Percentiles rank a stretch among this genome's conserved stretches.
Evolutionary conservation across 2,888 invertebrate genomes (phyloP).

Genomic region (Cotesia congregata): DNA sequence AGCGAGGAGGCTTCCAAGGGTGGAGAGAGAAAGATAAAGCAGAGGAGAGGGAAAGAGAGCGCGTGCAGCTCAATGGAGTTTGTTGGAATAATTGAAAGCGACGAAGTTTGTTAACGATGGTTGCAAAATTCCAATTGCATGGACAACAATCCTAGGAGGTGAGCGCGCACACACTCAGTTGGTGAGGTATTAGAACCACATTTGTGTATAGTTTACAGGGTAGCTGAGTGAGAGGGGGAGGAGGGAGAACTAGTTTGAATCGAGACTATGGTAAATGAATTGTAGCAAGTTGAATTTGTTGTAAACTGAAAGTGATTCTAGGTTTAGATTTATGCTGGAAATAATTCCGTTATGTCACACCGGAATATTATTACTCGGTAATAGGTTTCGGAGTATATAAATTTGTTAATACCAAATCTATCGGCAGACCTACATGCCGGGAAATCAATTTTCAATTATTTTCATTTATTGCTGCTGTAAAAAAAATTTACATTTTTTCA

Average conservation of each 20-base stretch:
- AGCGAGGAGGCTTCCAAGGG: background rate
- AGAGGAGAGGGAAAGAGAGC: background rate
- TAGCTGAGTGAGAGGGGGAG: background rate
- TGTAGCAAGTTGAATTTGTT: conserved; percentile 37
- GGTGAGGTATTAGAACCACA: background rate
- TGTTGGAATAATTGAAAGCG: conserved; percentile 24
- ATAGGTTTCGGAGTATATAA: background rate
- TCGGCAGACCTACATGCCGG: background rate
- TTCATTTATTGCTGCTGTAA: background rate
- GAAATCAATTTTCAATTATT: conserved; percentile 3
- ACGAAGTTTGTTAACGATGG: conserved; percentile 37
- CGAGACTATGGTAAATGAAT: conserved; percentile 37
- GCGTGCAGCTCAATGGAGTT: conserved; percentile 7
- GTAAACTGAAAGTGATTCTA: conserved; percentile 36
- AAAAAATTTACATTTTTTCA: background rate
- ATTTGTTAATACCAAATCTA: background rate
- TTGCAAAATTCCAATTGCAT: conserved; percentile 40
- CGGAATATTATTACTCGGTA: background rate
- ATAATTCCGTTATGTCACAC: conserved; percentile 11
- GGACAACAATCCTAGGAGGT: conserved; percentile 20
- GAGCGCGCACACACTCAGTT: background rate
- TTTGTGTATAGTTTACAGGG: background rate
- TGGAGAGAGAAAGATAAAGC: background rate
- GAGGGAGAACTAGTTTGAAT: conserved; percentile 30
- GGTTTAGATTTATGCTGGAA: conserved; percentile 23